phyloP scores from a whole-genome alignment of 2,113 vertebrate species.

The Channa maculata region DNA sequence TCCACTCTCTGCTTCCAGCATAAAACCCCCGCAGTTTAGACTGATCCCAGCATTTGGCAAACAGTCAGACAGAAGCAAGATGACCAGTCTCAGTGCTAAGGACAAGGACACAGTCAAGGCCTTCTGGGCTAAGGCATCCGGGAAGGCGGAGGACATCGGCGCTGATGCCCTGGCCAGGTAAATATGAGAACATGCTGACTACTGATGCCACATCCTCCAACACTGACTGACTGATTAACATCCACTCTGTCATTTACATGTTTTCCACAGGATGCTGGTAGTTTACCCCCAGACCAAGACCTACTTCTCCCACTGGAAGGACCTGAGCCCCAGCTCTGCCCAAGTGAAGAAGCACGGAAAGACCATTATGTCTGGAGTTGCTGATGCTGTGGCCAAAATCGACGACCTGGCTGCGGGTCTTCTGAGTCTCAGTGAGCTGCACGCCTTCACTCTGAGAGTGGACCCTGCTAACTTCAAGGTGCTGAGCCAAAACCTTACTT shows the following conservation, averaged over 20 bases:
- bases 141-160: slow-evolving; percentile 49
- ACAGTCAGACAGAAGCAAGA: slow-evolving; percentile 46
- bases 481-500: not conserved
- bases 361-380: slow-evolving; percentile 78
- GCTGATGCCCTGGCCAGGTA: slow-evolving; percentile 84
- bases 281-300: slow-evolving; percentile 88
- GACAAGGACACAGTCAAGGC: slow-evolving; percentile 79
- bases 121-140: slow-evolving; percentile 72
- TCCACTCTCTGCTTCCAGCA: not conserved
- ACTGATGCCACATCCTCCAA: not conserved
- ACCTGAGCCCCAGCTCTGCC: slow-evolving; percentile 72
- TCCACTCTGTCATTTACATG: not conserved
- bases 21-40: slow-evolving; percentile 4
- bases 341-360: slow-evolving; percentile 81
- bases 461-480: slow-evolving; percentile 91
- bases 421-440: slow-evolving; percentile 86
- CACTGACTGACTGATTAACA: not conserved
- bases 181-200: not conserved
- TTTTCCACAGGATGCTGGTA: slow-evolving; percentile 74
- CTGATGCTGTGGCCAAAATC: slow-evolving; percentile 76
- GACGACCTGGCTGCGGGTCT: slow-evolving; percentile 83
- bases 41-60: not conserved
- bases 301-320: slow-evolving; percentile 90
- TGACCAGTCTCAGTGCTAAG: slow-evolving; percentile 76
- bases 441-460: slow-evolving; percentile 88